Conservation (phyloP, 2,888 invertebrate species). For the Parascotia fuliginaria region DNA sequence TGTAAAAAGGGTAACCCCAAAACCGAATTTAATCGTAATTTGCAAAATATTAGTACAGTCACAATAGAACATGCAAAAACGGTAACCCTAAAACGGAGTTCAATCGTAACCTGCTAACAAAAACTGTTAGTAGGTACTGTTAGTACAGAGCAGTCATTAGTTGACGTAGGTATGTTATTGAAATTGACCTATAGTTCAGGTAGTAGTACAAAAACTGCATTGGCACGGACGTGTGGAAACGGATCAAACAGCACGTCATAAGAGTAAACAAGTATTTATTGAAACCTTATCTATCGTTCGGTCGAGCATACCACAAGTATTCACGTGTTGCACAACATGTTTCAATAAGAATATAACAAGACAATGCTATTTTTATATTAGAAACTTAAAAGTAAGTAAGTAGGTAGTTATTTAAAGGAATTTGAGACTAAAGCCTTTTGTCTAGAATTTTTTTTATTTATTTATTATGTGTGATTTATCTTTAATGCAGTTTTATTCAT, state of each 20-base stretch:
- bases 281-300: constrained; percentile 54
- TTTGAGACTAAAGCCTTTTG: too few species aligned
- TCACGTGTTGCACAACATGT: constrained; percentile 52
- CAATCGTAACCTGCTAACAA: too few species aligned
- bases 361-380: constrained; percentile 3
- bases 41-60: too few species aligned
- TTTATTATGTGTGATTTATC: too few species aligned
- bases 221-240: constrained; percentile 18
- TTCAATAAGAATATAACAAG: constrained; percentile 26
- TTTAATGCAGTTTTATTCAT: too few species aligned
- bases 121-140: too few species aligned
- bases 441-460: too few species aligned
- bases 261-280: constrained; percentile 34
- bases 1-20: background rate
- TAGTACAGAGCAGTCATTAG: background rate
- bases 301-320: constrained; percentile 43
- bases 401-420: too few species aligned
- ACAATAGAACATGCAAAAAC: too few species aligned
- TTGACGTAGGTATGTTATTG: constrained; percentile 10
- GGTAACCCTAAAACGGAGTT: too few species aligned
- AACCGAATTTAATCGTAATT: too few species aligned
- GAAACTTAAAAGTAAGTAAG: too few species aligned
- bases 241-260: constrained; percentile 10
- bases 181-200: constrained; percentile 28
- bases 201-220: constrained; percentile 3